Conservation (phyloP, 2,797 vertebrate species). For the Manis javanica region DNA sequence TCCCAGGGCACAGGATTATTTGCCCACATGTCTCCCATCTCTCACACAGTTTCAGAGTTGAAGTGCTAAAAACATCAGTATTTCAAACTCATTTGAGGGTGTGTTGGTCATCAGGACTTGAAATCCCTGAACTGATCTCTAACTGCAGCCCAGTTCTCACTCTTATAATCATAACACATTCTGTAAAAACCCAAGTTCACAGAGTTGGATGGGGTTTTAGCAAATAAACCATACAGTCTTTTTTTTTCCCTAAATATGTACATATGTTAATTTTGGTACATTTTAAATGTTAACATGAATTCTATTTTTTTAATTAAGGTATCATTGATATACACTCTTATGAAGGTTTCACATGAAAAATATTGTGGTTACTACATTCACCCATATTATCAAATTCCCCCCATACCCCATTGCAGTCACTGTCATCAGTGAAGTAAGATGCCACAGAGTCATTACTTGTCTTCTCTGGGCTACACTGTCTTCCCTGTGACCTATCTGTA, state of each 20-base stretch:
- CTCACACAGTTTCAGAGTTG: background rate
- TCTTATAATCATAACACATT: background rate
- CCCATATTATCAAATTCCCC: too few relatives aligned
- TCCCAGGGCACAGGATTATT: background rate
- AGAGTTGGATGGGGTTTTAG: background rate
- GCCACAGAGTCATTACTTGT: too few relatives aligned
- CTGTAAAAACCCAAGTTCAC: background rate
- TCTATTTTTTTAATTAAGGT: background rate
- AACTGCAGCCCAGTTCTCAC: background rate
- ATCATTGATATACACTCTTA: too few relatives aligned
- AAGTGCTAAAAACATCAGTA: background rate
- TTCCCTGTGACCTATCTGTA: too few relatives aligned
- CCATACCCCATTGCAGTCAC: too few relatives aligned
- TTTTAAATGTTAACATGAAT: background rate
- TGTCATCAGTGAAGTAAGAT: too few relatives aligned
- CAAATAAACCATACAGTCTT: background rate
- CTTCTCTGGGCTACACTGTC: too few relatives aligned
- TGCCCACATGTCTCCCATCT: background rate
- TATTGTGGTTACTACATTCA: too few relatives aligned
- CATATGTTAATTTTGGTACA: background rate
- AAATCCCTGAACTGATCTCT: background rate
- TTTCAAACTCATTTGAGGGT: background rate
- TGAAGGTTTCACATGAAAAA: too few relatives aligned
- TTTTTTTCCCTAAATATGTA: background rate
- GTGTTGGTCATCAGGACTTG: background rate